phyloP scores from a whole-genome alignment of 2,113 vertebrate genomes.

The Oenanthe melanoleuca region DNA sequence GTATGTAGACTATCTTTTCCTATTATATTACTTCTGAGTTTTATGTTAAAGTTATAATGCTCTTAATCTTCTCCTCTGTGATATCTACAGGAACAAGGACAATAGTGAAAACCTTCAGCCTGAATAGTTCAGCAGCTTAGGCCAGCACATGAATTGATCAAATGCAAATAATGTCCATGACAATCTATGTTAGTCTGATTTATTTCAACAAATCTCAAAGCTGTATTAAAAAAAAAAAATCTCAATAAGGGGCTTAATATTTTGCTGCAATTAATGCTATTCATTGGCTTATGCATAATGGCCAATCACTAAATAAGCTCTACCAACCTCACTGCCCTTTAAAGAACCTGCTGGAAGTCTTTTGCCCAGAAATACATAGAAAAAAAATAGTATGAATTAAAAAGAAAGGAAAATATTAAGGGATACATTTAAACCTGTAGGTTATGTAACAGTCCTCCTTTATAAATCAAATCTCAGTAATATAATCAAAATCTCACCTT shows the following conservation, averaged over 20 bases:
- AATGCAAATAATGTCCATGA: conserved; percentile 29
- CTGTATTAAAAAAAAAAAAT: conserved; percentile 24
- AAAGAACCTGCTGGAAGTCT: conserved; percentile 31
- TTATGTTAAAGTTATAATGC: conserved; percentile 62
- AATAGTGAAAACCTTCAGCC: conserved; percentile 48
- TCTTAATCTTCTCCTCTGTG: conserved; percentile 64
- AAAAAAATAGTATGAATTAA: not conserved
- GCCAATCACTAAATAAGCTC: conserved; percentile 57
- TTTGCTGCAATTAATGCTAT: conserved; percentile 60
- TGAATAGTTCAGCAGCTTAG: conserved; percentile 65
- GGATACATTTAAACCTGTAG: not conserved
- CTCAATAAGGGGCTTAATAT: conserved; percentile 63
- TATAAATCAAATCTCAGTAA: not conserved
- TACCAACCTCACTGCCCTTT: conserved; percentile 45
- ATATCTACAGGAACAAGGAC: conserved; percentile 63
- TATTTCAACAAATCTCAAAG: conserved; percentile 61
- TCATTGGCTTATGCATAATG: conserved; percentile 44
- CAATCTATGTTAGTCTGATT: conserved; percentile 57
- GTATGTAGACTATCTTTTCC: conserved; percentile 35
- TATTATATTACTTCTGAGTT: conserved; percentile 57
- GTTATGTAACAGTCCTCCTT: not conserved
- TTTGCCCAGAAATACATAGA: not conserved
- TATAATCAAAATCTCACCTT: not conserved
- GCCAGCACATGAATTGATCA: conserved; percentile 23
- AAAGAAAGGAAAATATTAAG: conserved; percentile 1